Evolutionary conservation across 2,113 vertebrate genomes (phyloP).

Genomic region (Psammodynastes pulverulentus): DNA sequence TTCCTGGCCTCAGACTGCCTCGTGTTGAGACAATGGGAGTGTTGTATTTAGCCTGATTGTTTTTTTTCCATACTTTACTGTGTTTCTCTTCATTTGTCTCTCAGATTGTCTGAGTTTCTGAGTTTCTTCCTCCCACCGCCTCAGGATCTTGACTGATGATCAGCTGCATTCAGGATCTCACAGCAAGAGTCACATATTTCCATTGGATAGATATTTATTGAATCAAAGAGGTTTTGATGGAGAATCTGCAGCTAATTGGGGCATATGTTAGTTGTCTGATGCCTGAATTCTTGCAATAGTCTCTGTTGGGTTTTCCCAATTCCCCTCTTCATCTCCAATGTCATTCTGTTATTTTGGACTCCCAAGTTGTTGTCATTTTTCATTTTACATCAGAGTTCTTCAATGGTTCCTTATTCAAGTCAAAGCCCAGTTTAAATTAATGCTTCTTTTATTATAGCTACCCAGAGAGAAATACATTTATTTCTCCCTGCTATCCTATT

Average conservation of each 20-base stretch:
- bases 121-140: background rate
- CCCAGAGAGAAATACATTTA: background rate
- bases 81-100: background rate
- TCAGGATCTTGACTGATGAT: background rate
- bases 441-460: background rate
- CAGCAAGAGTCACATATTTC: background rate
- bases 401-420: background rate
- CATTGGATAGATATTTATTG: background rate
- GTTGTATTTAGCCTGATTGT: background rate
- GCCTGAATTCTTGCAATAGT: background rate
- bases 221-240: background rate
- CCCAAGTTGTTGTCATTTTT: background rate
- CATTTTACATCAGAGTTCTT: background rate
- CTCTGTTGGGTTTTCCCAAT: background rate
- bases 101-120: background rate
- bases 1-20: background rate
- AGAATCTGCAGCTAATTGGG: background rate
- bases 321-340: background rate
- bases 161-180: background rate
- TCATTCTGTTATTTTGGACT: background rate
- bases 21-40: background rate
- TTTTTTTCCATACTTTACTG: background rate
- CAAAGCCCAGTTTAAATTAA: background rate
- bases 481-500: background rate
- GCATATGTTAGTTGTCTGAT: background rate